Percentiles rank a stretch among this genome's conserved stretches.
Evolutionary conservation across 2,113 vertebrate species (phyloP).

Genomic region (Pseudonaja textilis): DNA sequence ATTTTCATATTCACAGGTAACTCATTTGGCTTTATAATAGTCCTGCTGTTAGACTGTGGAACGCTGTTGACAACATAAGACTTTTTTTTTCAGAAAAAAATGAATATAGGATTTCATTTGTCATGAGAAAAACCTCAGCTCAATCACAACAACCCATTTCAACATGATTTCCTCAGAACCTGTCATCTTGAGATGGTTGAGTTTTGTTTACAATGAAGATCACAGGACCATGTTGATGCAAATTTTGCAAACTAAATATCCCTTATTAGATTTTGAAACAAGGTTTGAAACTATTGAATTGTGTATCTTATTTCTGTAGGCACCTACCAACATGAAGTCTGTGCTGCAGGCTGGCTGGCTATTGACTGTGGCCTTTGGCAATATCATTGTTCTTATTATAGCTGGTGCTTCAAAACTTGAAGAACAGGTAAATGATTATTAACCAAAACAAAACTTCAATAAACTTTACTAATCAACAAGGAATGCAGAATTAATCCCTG

Average conservation of each 20-base stretch:
- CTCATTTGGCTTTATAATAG: neutral
- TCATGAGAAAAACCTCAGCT: neutral
- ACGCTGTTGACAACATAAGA: neutral
- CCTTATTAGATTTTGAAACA: neutral
- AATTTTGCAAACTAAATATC: neutral
- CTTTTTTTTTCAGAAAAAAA: neutral
- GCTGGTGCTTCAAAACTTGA: constrained; percentile 78
- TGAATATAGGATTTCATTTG: neutral
- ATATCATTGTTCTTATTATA: constrained; percentile 93
- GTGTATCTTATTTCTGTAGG: constrained; percentile 68
- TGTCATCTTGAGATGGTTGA: neutral
- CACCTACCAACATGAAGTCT: constrained; percentile 94
- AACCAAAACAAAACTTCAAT: neutral
- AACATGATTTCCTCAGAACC: neutral
- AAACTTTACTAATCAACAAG: neutral
- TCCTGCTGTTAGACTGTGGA: neutral
- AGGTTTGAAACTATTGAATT: neutral
- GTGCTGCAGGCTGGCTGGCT: constrained; percentile 96
- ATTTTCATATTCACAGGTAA: constrained; percentile 96
- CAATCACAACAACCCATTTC: neutral
- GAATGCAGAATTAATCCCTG: neutral
- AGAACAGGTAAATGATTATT: constrained; percentile 73
- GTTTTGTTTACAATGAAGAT: neutral
- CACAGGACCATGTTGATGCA: neutral
- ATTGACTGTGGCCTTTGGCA: constrained; percentile 85